Base-by-base conservation (phyloP, 37 sponge, comb jelly and placozoan genomes). In the Oscarella lobularis region DNA sequence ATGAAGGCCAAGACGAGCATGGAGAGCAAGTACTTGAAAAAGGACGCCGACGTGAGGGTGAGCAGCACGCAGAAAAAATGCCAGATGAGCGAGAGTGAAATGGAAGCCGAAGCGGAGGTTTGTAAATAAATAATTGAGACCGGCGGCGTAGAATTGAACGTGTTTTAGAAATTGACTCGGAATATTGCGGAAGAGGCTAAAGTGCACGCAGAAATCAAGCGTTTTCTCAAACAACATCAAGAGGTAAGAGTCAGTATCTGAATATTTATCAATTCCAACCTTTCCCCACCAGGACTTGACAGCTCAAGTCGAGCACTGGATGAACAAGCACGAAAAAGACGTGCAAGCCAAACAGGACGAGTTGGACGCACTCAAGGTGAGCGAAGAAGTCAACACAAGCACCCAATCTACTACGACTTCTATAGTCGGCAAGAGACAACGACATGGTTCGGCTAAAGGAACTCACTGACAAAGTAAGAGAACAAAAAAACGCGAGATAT, bases 221-320 rank as follows among this genome's bases (percentile, higher is more conserved):
- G 72, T 3, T 92, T 87, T 73, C 84, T 92, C 67, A 80, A 86
- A 74, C 78, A 83, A 32, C 92, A 92, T 39, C 83, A 78, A 41
- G 73, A 87, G 79, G 87, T 87, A 31, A 38, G 37, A 38, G 0
- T 40, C 3, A 31, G 14, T 76, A 34, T 38, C 30, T 0, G 29
- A 41, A 35, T 74, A 65, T 0, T 9, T 75, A 33, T n/a, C 4
- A 14, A 1, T 9, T 2, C 39, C 33, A 74, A 27, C 35, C 2
- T 14, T 41, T 0, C 37, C 4, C 36, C 27, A 20, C 30, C 60
- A 87, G 85, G 91, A 90, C 31, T 38, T 94, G 79, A 84, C 79
- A 27, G 81, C 73, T 3, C 75, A 91, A 78, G 87, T 95, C 37
- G 96, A 95, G 55, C 77, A 89, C 67, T 95, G 96, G 96, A 95